These are phyloP conservation scores for Zelostemma sp. DNA, from an alignment of 1,140 invertebrate genomes.

Conservation along the genomic window DNA sequence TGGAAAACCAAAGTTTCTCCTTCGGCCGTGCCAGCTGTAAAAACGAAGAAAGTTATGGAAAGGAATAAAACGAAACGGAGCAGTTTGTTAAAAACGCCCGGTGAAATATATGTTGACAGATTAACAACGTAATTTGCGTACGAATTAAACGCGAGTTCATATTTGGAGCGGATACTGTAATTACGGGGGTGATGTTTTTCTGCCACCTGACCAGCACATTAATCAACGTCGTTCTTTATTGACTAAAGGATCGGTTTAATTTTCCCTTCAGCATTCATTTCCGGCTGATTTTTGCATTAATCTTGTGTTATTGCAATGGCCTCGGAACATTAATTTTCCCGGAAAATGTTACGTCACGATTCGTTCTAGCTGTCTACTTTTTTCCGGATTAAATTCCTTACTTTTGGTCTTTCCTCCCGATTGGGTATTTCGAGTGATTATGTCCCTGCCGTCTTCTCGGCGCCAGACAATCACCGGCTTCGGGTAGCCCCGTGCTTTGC, in stretches of 20 bases:
- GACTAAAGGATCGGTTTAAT: slow-evolving; percentile 3
- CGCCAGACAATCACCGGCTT: slow-evolving; percentile 88
- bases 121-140: slow-evolving; percentile 5
- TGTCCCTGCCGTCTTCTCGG: slow-evolving; percentile 86
- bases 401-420: slow-evolving; percentile 79
- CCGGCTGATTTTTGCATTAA: neutral
- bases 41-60: neutral
- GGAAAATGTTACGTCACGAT: too few relatives aligned
- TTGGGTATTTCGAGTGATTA: slow-evolving; percentile 79
- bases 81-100: neutral
- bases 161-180: neutral
- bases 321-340: neutral
- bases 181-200: slow-evolving; percentile 1
- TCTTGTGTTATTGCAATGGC: neutral
- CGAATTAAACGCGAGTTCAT: slow-evolving; percentile 3
- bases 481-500: slow-evolving; percentile 87
- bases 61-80: slow-evolving; percentile 1
- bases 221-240: slow-evolving; percentile 42
- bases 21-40: slow-evolving; percentile 76
- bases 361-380: neutral
- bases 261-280: slow-evolving; percentile 1
- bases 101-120: slow-evolving; percentile 1
- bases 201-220: slow-evolving; percentile 9
- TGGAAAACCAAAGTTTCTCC: slow-evolving; percentile 82
- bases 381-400: slow-evolving; percentile 51